These are phyloP conservation scores for Micromesistius poutassou DNA, from an alignment of 2,797 vertebrate genomes.

Conservation along the genomic window DNA sequence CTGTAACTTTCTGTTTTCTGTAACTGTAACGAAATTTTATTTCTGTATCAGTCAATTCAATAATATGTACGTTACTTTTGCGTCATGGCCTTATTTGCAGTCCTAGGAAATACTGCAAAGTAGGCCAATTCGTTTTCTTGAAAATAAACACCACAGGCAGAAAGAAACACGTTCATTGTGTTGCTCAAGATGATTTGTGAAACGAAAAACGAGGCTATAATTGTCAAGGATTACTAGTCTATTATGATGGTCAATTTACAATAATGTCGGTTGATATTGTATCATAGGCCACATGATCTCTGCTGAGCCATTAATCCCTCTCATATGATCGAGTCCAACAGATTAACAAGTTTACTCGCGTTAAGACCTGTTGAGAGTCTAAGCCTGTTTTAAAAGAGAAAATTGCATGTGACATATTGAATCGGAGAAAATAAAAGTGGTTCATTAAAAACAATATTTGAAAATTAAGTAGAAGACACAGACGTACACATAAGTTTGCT, in stretches of 20 bases:
- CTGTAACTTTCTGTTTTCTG: background rate
- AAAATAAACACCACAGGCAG: conserved; percentile 10
- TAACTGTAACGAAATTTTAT: background rate
- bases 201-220: background rate
- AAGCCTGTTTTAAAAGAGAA: background rate
- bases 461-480: background rate
- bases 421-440: background rate
- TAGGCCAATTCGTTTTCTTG: conserved; percentile 10
- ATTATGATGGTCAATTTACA: background rate
- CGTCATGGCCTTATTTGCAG: conserved; percentile 48
- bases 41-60: background rate
- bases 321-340: background rate
- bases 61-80: background rate
- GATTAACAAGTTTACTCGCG: background rate
- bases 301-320: background rate
- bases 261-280: background rate
- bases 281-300: background rate
- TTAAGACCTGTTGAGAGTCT: background rate
- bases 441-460: background rate
- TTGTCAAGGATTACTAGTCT: background rate
- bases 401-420: background rate
- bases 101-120: conserved; percentile 17
- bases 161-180: background rate
- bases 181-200: background rate
- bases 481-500: too few species aligned